Base-by-base conservation (phyloP, 2,797 vertebrate genomes). In the Hylomyscus alleni region DNA sequence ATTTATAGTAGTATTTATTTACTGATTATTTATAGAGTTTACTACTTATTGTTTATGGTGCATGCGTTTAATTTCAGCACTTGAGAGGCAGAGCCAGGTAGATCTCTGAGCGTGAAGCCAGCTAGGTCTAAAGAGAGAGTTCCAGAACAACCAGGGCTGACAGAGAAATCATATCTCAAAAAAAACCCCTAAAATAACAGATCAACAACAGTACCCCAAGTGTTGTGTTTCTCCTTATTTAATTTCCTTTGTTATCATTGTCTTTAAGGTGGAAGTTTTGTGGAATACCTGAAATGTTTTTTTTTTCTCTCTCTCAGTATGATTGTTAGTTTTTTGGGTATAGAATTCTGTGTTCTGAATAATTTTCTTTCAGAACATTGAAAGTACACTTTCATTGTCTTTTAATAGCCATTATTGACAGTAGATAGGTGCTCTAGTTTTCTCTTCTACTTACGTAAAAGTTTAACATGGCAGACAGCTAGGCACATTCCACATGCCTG, bases 341-440 rank as follows among this genome's bases (percentile, higher is more conserved):
- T 73, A 11, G 87, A 90, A 92, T 34, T 94, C 60, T 56, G 29
- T 91, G 24, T 91, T 95, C 75, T 37, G 82, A 54, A 76, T 82
- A 62, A 76, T 89, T 90, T 97, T 80, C 26, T 62, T 85, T 85
- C 31, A 91, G n/a, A 93, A 87, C 29, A 91, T 96, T 31, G 15
- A 78, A 96, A 37, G 37, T 93, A 58, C 19, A 87, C 58, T 65
- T 94, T 89, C 47, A 58, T 91, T 96, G 69, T 90, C 76, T 87
- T 96, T 85, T 93, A 95, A 67, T 13, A 56, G 90, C 34, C 84
- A 13, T 37, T 92, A 67, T 60, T 92, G 52, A 80, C 77, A 91
- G 6, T 12, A 15, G 6, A 67, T 87, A 96, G 31, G 13, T 52
- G 78, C 14, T 84, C 58, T 87, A 0, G 24, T 65, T 87, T 91